These are phyloP conservation scores for Polietes domitor DNA, from an alignment of 2,888 invertebrate species.

Conservation along the genomic window DNA sequence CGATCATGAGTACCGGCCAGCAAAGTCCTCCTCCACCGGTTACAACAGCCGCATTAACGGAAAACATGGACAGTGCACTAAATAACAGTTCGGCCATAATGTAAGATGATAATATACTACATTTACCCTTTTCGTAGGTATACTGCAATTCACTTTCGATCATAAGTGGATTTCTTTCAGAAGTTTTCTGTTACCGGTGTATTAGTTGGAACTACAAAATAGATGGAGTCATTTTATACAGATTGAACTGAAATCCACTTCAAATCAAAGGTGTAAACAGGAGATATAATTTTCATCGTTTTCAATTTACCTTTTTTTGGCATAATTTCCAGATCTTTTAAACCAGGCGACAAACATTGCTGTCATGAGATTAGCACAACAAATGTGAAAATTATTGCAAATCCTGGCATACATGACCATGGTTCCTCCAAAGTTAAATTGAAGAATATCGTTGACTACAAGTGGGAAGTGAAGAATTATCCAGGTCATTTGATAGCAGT, in stretches of 20 bases:
- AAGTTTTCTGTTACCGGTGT: too few relatives aligned
- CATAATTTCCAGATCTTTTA: constrained; percentile 73
- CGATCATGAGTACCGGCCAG: constrained; percentile 46
- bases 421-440: constrained; percentile 95
- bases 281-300: neutral
- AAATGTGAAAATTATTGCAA: constrained; percentile 87
- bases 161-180: too few relatives aligned
- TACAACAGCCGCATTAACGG: neutral
- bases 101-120: constrained; percentile 21
- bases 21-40: neutral
- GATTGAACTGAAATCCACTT: neutral
- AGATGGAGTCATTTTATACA: neutral
- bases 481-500: constrained; percentile 93
- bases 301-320: neutral
- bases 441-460: constrained; percentile 94
- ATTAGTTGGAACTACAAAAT: too few relatives aligned
- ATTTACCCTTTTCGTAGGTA: too few relatives aligned
- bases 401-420: constrained; percentile 87
- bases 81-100: constrained; percentile 41
- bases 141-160: too few relatives aligned
- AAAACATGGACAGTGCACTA: constrained; percentile 27
- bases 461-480: constrained; percentile 95
- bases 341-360: constrained; percentile 76
- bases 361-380: constrained; percentile 77
- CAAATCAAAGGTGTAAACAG: too few relatives aligned